Base-by-base conservation (phyloP, 2,888 invertebrate genomes). In the Rhogogaster chlorosoma region DNA sequence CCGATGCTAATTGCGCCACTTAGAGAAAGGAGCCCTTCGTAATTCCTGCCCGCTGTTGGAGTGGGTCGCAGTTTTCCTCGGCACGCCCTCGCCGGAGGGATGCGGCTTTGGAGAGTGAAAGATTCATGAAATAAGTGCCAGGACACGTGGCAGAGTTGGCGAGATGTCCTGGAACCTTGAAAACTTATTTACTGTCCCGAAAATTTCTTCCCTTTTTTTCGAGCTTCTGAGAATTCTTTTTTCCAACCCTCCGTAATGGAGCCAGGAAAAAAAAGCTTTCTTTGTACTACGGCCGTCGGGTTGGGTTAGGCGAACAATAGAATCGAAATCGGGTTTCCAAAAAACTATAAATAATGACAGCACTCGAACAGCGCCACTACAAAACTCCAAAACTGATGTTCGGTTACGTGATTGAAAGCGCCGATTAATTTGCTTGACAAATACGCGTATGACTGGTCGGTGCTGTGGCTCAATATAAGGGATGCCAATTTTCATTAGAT, bases 121-220 rank as follows among this genome's bases (percentile, higher is more conserved):
- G 83, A 83, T 83, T 83, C 83, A 67, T 70, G 45, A 83, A 83
- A 83, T 83, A 83, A 83, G 70, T 83, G 67, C 83, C 53, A 15
- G 26, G 57, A 38, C 67, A 83, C 29, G 80, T 53, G 80, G 82
- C 42, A 26, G 67, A 67, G 64, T 32, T 9, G 67, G 36, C 49
- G 67, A 38, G 42, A 49, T n/a, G 38, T 49, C 38, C 4, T 36
- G 22, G 61, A 38, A 49, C 29, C 67, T 70, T 18, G 83, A 83
- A 83, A 67, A 45, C 83, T 83, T 83, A 83, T 83, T 83, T 83
- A 83, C 70, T 45, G 29, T 15, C 42, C 22, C 1, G 9, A 22
- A 18, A 80, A 29, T 26, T 70, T 67, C 32, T 18, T 64, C 7
- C 61, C 61, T 29, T 42, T 70, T 70, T 49, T 67, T 67, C 45